Evolutionary conservation across 2,888 invertebrate species (phyloP).

Genomic region (Pristionchus exspectatus): DNA sequence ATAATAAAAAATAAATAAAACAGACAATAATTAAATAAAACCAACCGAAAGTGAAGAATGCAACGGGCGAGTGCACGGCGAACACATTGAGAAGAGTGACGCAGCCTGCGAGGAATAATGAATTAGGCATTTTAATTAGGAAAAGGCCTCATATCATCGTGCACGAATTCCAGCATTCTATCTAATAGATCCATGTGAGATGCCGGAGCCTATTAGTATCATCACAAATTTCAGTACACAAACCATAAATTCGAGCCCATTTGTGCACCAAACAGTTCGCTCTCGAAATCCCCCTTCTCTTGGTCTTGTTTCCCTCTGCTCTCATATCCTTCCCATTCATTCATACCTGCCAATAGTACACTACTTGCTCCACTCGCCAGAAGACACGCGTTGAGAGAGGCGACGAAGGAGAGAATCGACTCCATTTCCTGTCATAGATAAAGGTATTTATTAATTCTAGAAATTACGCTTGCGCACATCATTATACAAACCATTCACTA

Average conservation of each 20-base stretch:
- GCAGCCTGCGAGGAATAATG: conserved; percentile 73
- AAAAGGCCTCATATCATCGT: too few relatives aligned
- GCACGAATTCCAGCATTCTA: not conserved
- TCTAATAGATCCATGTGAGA: too few relatives aligned
- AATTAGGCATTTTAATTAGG: too few relatives aligned
- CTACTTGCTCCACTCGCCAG: conserved; percentile 64
- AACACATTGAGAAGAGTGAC: conserved; percentile 73
- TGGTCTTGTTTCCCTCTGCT: too few relatives aligned
- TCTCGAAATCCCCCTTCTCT: too few relatives aligned
- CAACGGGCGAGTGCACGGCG: conserved; percentile 71
- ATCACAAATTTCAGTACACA: too few relatives aligned
- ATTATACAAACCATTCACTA: not conserved
- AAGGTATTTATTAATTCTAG: too few relatives aligned
- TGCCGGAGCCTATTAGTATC: too few relatives aligned
- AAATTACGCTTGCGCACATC: not conserved
- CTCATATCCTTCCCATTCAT: not conserved
- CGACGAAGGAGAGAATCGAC: conserved; percentile 69
- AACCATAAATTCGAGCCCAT: too few relatives aligned
- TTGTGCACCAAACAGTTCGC: too few relatives aligned
- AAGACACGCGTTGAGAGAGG: conserved; percentile 69
- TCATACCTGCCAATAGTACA: conserved; percentile 55
- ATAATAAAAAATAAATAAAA: too few relatives aligned
- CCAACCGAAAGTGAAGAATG: conserved; percentile 67
- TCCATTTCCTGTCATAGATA: conserved; percentile 67
- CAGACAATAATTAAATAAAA: not conserved